Base-by-base conservation (phyloP, 2,113 vertebrate species). In the Spermophilus dauricus region DNA sequence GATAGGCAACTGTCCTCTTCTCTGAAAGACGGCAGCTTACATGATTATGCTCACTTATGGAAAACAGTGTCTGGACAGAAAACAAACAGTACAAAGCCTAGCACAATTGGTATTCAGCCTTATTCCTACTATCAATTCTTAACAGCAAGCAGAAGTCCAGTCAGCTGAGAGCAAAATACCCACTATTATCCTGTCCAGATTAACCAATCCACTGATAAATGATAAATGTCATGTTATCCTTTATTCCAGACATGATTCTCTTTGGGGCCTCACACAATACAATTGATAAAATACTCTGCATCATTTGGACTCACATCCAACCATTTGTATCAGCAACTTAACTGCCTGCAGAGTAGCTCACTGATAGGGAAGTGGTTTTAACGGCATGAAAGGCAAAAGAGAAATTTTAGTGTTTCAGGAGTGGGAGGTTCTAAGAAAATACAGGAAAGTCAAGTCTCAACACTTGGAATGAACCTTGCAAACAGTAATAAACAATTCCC, bases 1-100 rank as follows among this genome's bases (percentile, higher is more conserved):
- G 81, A 83, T 77, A 96, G 53, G 76, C 67, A 91, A 11, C 0
- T 12, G 91, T 24, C 76, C 88, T 96, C 96, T 73, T 97, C 65
- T 96, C 75, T 20, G 39, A 70, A 70, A 97, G 97, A 91, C 98
- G 94, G 91, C 90, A 97, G 91, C 96, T 97, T 97, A 97, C 92
- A 97, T 94, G 95, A 89, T 97, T 97, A 97, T 75, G 81, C 85
- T 98, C 56, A 63, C 97, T 98, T 97, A 96, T 94, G 51, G 11
- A 78, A 65, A 84, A 98, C 53, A 97, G 89, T 26, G 83, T 48
- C 80, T 95, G 39, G 78, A 91, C 97, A 97, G 80, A 96, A 94
- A 97, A 84, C 48, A 2, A 42, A 95, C 75, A 96, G 89, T 88
- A 88, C 58, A 97, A 76, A 95, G 83, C 58, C 65, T 94, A 86